These are phyloP conservation scores for Labeo calbasu DNA, from an alignment of 2,797 vertebrate genomes.

Conservation along the genomic window DNA sequence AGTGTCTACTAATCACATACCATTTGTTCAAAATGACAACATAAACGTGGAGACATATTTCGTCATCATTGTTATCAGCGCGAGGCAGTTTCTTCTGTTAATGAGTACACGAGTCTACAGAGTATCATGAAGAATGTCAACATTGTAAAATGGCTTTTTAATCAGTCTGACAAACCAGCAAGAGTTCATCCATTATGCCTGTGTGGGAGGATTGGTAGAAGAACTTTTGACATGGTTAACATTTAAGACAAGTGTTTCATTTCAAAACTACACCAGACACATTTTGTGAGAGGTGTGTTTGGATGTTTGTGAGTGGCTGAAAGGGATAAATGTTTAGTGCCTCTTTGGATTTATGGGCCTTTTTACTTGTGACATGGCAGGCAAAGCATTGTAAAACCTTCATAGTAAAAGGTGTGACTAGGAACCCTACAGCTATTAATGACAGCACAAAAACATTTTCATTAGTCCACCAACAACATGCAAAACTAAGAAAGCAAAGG, in stretches of 20 bases:
- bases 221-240: conserved; percentile 1
- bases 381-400: not conserved
- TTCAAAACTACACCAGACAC: not conserved
- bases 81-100: conserved; percentile 19
- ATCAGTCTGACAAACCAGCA: not conserved
- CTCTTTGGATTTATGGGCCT: conserved; percentile 4
- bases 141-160: conserved; percentile 46
- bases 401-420: conserved; percentile 1
- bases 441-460: not conserved
- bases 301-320: not conserved
- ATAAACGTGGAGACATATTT: conserved; percentile 32
- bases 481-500: conserved; percentile 11
- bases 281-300: conserved; percentile 14
- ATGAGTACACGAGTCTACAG: conserved; percentile 39
- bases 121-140: conserved; percentile 58
- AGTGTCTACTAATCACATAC: conserved; percentile 44
- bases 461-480: not conserved
- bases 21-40: conserved; percentile 54
- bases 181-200: conserved; percentile 7
- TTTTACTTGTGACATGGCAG: not conserved
- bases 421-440: not conserved
- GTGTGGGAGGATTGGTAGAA: conserved; percentile 1
- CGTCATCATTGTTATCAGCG: conserved; percentile 11
- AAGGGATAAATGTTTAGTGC: conserved; percentile 6
- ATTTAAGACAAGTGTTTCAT: conserved; percentile 18